Base-by-base conservation (phyloP, 2,113 vertebrate genomes). In the Colossoma macropomum region DNA sequence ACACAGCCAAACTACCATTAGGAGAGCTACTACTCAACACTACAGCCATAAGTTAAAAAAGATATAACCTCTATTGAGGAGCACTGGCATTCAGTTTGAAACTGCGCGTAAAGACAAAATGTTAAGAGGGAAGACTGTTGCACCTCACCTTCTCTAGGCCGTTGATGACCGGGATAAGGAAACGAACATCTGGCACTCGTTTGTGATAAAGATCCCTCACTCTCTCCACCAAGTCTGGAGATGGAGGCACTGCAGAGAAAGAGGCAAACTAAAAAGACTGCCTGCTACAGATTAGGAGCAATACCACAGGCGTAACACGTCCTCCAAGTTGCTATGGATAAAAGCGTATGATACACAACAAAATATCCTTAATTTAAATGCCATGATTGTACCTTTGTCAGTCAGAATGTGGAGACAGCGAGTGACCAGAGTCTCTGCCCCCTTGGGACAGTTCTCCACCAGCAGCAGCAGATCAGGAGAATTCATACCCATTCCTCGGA, bases 401-500 rank as follows among this genome's bases (percentile, higher is more conserved):
- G 97, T 99, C 52, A 98, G 86, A 89, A 97, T 99, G 90, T 99
- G 97, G 68, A 99, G 94, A 85, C 97, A 98, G 27, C 97, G 96
- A 0, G 97, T 99, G 21, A 98, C 97, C 69, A 99, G 85, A 0
- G 97, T 99, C 90, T 99, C 97, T 0, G 97, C 97, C 8, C 97
- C 97, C 87, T 98, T 99, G 41, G 97, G 97, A 34, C 97, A 99
- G 84, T 97, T 98, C 89, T 99, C 97, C 77, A 99, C 97, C 89
- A 99, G 75, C 16, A 98, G 94, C 75, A 98, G 93, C 79, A 99
- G 94, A 89, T 99, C 97, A 0, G 97, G 97, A 0, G 97, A 99
- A 89, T 95, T 97, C 97, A 99, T 99, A 21, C 97, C 97, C 97
- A 99, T 98, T 0, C 97, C 97, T 0, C 97, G 95, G 85, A 99